Evolutionary conservation across 2,888 invertebrate genomes (phyloP), one percentile per base, ranked within the genome.

Genomic region (Melolontha melolontha): DNA sequence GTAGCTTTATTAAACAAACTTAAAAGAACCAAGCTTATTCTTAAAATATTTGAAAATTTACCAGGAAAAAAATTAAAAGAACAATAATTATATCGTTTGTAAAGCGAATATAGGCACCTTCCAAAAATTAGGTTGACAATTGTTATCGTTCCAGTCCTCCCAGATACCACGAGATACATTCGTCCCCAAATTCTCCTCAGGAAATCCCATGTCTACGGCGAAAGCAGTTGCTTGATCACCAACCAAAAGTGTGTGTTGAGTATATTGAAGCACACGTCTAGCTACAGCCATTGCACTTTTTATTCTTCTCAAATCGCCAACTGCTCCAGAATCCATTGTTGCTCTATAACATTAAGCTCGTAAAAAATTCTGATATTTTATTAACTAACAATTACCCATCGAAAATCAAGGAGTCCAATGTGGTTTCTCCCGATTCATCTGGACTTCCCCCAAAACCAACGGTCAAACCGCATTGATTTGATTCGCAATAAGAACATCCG

Each of bases 121-220:
- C 96, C 99, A 96, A 84, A 91, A 98, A 84, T 99, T 99, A 0
- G 98, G 99, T 82, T 99, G 99, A 79, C 99, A 99, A 41, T 89
- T 87, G 41, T 88, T 86, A 1, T 84, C 78, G 75, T 86, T 89
- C 98, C 99, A 99, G 11, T 90, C 80, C 52, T 85, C 79, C 91
- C 93, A 95, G 76, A 92, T 84, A 40, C 85, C 77, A 65, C 84
- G 84, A 0, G 98, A 97, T 68, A 86, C 83, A 42, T 86, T 81
- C 0, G 97, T 97, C 11, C 87, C 84, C 14, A 99, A 84, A 27
- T 90, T 85, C 80, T 94, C 92, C 73, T 90, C 88, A 17, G 84
- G 83, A 80, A 97, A 98, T 0, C 97, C 98, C 93, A 99, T 93
- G 75, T 89, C 85, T 27, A 89, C 77, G 0, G 98, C 98, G 87